Conservation (phyloP, 2,888 invertebrate species). For the Carpatolechia fugitivella region DNA sequence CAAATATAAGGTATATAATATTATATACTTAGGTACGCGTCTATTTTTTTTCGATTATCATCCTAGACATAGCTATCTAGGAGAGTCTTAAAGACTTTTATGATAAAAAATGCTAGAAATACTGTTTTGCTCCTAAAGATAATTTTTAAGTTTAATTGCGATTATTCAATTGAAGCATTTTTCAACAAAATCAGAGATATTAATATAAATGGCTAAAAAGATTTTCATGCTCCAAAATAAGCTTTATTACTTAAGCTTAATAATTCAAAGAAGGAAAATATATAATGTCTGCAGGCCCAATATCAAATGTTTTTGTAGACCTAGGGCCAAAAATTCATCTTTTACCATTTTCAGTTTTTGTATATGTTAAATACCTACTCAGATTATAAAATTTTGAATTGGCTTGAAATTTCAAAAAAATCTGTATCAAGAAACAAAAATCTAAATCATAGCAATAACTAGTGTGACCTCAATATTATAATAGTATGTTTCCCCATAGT, state of each 20-base stretch:
- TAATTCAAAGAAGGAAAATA: too few relatives aligned
- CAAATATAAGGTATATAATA: not conserved
- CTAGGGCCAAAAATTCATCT: too few relatives aligned
- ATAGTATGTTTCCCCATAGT: not conserved
- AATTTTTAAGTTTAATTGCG: not conserved
- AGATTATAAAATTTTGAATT: not conserved
- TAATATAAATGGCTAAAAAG: too few relatives aligned
- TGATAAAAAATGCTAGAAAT: constrained; percentile 24
- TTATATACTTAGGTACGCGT: not conserved
- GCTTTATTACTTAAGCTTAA: too few relatives aligned
- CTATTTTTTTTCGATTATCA: not conserved
- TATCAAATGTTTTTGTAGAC: too few relatives aligned
- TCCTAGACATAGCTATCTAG: constrained; percentile 20
- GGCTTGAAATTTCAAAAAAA: too few relatives aligned
- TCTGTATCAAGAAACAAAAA: too few relatives aligned
- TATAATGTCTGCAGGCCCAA: too few relatives aligned
- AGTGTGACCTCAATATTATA: not conserved
- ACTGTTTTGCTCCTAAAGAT: constrained; percentile 10
- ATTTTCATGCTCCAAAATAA: too few relatives aligned
- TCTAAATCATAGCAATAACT: constrained; percentile 1
- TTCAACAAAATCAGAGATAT: too few relatives aligned
- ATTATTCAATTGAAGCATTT: not conserved
- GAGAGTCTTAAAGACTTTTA: constrained; percentile 38
- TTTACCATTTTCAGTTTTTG: too few relatives aligned
- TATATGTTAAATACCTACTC: too few relatives aligned